Evolutionary conservation across 2,888 invertebrate genomes (phyloP), one percentile per base, ranked within the genome.

Genomic region (Pyrocoelia pectoralis): DNA sequence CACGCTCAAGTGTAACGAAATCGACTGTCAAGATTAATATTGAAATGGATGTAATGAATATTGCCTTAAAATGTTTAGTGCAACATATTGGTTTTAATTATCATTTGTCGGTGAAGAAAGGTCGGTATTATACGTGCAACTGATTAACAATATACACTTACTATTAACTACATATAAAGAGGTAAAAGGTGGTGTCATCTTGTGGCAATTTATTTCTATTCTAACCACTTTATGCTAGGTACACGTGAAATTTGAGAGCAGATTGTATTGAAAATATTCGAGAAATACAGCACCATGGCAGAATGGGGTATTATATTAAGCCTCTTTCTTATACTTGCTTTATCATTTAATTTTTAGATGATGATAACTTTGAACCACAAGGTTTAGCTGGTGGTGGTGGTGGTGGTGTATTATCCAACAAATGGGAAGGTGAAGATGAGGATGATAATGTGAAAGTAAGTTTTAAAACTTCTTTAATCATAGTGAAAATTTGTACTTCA

Each of bases 371-470:
- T 80, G 89, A 89, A 76, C 86, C 87, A 67, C 82, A 85, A 71
- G 85, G 87, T 75, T 82, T 86, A 72, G 10, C 33, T 33, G 10
- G 33, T 6, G 33, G 33, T 33, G 33, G 24, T 5, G 84, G 87
- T 75, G 83, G 86, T 80, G 84, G 84, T 79, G 83, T 86, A 81
- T 82, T 84, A 71, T 77, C 73, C 72, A 91, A 91, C 83, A 93
- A 88, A 86, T 94, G 94, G 94, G 93, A 91, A 81, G 94, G 93
- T 74, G 94, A 94, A 78, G 94, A 94, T 80, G 93, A 92, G 77
- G 94, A 94, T 61, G 93, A 94, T 56, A 89, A 89, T 72, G 92
- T 94, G 73, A 93, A 93, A 89, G 93, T 93, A 80, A 68, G 76
- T 76, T 8, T 43, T 40, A 18, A 41, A 53, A 28, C n/a, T n/a